Evolutionary conservation across 2,113 vertebrate species (phyloP).

Genomic region (Heloderma charlesbogerti): DNA sequence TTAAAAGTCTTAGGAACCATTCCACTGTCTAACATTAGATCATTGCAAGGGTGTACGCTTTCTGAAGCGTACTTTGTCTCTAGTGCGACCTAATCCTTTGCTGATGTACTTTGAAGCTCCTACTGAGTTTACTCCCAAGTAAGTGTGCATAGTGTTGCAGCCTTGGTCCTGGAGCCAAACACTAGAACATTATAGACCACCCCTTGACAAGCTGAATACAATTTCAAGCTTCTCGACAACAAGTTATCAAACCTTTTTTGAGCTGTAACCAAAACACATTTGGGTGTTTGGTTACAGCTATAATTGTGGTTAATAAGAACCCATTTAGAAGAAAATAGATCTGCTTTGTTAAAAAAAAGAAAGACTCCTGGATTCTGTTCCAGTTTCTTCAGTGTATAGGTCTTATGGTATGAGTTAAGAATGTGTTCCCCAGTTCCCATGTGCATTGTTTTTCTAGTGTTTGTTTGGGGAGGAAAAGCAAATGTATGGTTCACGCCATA

Average conservation of each 20-base stretch:
- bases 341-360: background rate
- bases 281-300: background rate
- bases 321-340: slow-evolving; percentile 58
- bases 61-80: background rate
- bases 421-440: slow-evolving; percentile 61
- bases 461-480: slow-evolving; percentile 66
- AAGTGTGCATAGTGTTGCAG: background rate
- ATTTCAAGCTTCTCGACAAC: background rate
- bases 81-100: background rate
- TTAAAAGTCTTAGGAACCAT: background rate
- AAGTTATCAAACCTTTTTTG: slow-evolving; percentile 9
- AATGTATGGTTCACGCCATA: slow-evolving; percentile 64
- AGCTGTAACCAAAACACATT: background rate
- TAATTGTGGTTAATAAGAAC: background rate
- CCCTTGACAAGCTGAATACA: background rate
- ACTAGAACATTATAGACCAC: slow-evolving; percentile 42
- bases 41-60: background rate
- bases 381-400: slow-evolving; percentile 45
- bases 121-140: background rate
- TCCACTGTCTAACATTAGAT: background rate
- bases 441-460: slow-evolving; percentile 63
- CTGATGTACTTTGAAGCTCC: background rate
- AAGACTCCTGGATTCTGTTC: slow-evolving; percentile 38
- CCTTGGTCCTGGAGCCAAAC: background rate
- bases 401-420: slow-evolving; percentile 71